These are phyloP conservation scores for Andricus curvator DNA, from an alignment of 2,888 invertebrate species.

Conservation along the genomic window DNA sequence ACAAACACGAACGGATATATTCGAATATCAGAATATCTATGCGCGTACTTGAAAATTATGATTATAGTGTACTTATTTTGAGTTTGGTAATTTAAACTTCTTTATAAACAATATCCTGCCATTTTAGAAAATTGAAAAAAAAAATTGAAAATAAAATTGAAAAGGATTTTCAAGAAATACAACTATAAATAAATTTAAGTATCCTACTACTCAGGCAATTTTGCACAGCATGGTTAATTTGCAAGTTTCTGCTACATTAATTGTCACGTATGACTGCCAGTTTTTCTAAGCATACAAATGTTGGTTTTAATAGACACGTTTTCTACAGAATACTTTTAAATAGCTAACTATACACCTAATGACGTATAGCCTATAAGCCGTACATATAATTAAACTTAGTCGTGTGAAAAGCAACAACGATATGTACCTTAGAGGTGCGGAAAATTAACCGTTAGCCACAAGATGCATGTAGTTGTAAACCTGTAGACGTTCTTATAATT, in stretches of 20 bases:
- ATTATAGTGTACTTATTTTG: too few species aligned
- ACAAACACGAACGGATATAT: too few species aligned
- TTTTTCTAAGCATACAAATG: not conserved
- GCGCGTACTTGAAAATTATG: too few species aligned
- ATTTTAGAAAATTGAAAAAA: too few species aligned
- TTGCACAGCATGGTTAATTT: not conserved
- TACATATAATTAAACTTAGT: not conserved
- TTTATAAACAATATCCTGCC: too few species aligned
- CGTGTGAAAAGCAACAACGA: not conserved
- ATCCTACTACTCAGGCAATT: not conserved
- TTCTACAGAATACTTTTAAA: not conserved
- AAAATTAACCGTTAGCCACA: constrained; percentile 1
- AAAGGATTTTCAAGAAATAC: not conserved
- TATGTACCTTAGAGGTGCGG: not conserved
- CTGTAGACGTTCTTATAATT: not conserved
- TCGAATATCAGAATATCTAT: too few species aligned
- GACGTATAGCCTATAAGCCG: not conserved
- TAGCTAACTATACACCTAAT: not conserved
- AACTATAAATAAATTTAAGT: not conserved
- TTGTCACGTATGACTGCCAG: not conserved
- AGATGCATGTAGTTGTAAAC: not conserved
- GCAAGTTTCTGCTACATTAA: not conserved
- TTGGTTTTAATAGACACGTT: not conserved
- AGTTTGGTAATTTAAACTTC: too few species aligned
- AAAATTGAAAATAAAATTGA: too few species aligned